Percentiles rank a stretch among this genome's conserved stretches.
phyloP scores from a whole-genome alignment of 2,888 invertebrate species.

The Vesta saturnalis region DNA sequence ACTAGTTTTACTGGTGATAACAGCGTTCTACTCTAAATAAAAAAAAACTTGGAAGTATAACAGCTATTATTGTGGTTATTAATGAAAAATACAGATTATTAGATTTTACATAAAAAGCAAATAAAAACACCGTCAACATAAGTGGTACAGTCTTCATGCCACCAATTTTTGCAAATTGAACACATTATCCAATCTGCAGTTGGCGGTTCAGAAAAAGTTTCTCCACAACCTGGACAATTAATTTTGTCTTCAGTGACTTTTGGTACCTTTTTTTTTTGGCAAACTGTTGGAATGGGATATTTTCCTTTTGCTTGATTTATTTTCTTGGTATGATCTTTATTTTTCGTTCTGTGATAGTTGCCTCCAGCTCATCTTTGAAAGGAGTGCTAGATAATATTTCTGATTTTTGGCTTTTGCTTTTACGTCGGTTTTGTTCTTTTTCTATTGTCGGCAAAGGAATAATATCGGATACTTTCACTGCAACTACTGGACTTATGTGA shows the following conservation, averaged over 20 bases:
- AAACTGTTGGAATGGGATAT: too few species aligned
- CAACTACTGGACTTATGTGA: neutral
- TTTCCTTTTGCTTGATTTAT: neutral
- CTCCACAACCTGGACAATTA: too few species aligned
- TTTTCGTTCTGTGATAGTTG: neutral
- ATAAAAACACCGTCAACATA: too few species aligned
- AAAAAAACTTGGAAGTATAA: too few species aligned
- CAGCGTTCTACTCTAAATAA: neutral
- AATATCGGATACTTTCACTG: neutral
- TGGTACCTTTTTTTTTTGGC: neutral
- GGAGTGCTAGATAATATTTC: neutral
- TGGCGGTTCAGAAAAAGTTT: neutral
- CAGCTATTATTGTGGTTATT: too few species aligned
- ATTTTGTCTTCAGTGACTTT: neutral
- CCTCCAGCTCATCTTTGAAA: neutral
- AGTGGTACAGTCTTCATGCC: too few species aligned
- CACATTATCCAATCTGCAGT: neutral
- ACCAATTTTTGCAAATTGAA: too few species aligned
- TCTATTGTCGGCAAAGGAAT: neutral
- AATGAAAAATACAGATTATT: too few species aligned
- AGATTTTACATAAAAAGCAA: too few species aligned
- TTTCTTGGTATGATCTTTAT: neutral
- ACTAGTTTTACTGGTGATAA: neutral
- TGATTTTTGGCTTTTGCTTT: neutral
- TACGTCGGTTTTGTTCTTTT: neutral